Evolutionary conservation across 1,140 invertebrate species (phyloP), one percentile per base, ranked within the genome.

Genomic region (Macrobrachium nipponense): DNA sequence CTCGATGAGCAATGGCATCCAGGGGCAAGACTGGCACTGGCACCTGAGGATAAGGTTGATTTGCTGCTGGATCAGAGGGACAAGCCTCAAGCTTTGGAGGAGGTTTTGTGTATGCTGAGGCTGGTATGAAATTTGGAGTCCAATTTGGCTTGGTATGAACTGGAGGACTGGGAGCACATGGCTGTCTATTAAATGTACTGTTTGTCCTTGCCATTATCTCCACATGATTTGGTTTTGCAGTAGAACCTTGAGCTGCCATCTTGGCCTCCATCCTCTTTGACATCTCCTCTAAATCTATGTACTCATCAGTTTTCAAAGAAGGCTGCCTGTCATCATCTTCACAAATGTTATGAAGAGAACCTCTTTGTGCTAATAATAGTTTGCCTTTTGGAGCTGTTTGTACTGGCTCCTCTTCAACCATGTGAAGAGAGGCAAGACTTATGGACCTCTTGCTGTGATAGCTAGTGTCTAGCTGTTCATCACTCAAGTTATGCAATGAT

Each of bases 261-360:
- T 87, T 87, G 15, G 86, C 86, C 23, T 81, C 88, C 20, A 89
- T 87, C 6, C 87, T 80, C 72, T 86, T 89, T 23, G 82, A 82
- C 88, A 89, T 89, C 58, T 89, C 88, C 61, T 89, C 88, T 27
- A 89, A 73, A 79, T 89, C 88, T 59, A 89, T 89, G 43, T 89
- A 89, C 70, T 89, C 88, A 81, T 89, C 88, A 76, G 76, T 88
- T 51, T 86, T 84, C 44, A 80, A 58, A 64, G 82, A 86, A 2
- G 88, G 88, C 17, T 86, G 86, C 23, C 87, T 82, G 59, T 87
- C 86, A 73, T 82, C 86, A 81, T 88, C 87, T 36, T 88, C 87
- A 82, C 72, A 77, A 23, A 88, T 77, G 66, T 87, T 88, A 73
- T 86, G 86, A 18, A 82, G 66, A 11, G 87, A 88, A 8, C 83